These are phyloP conservation scores for Parthenolecanium corni DNA, from an alignment of 2,888 invertebrate species.

Conservation along the genomic window DNA sequence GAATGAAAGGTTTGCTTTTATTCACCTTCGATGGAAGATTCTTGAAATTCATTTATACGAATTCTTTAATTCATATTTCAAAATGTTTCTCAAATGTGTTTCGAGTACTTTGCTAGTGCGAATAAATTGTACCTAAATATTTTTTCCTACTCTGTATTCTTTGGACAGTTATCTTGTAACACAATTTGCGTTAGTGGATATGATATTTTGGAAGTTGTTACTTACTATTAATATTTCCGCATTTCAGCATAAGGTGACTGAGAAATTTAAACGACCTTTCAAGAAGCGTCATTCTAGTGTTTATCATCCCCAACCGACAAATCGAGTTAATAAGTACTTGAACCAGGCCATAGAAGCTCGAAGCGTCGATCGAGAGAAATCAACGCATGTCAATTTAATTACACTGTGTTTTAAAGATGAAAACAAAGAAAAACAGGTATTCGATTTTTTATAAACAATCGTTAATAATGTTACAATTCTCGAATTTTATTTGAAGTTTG, in stretches of 20 bases:
- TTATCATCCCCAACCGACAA: constrained; percentile 78
- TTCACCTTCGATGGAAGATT: too few species aligned
- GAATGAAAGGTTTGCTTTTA: too few species aligned
- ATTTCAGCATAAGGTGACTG: constrained; percentile 67
- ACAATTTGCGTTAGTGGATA: neutral
- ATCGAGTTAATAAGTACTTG: constrained; percentile 82
- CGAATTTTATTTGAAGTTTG: neutral
- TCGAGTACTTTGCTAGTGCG: too few species aligned
- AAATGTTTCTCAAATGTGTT: too few species aligned
- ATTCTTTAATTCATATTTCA: too few species aligned
- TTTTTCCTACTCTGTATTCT: neutral
- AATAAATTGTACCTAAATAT: too few species aligned
- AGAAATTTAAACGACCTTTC: constrained; percentile 75
- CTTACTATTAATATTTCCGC: neutral
- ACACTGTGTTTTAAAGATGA: constrained; percentile 76
- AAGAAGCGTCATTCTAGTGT: constrained; percentile 78
- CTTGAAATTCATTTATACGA: too few species aligned
- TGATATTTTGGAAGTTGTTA: too few species aligned
- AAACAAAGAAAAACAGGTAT: constrained; percentile 68
- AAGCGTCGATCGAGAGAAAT: constrained; percentile 80
- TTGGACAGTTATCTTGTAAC: neutral
- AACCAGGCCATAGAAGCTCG: constrained; percentile 83
- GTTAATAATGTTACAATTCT: neutral
- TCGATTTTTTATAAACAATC: constrained; percentile 31
- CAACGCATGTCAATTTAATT: constrained; percentile 71